A percentile compares a stretch with the other conserved stretches of the same genome.
These are phyloP conservation scores for Mionectes olivaceus DNA, from an alignment of 2,797 vertebrate species.

Conservation along the genomic window DNA sequence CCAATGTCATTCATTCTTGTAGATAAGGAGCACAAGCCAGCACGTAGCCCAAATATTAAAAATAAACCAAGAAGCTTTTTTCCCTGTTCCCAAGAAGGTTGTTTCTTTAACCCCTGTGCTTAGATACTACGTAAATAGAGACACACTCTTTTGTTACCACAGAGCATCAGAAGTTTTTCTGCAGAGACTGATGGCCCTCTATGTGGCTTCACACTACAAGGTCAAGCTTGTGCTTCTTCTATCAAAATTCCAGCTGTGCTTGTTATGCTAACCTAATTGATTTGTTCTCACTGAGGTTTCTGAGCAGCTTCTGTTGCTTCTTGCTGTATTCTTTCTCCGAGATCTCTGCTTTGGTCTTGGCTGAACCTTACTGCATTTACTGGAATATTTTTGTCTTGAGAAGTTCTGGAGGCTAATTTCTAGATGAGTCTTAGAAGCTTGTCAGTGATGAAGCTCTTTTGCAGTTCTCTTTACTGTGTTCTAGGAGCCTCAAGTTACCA, in stretches of 20 bases:
- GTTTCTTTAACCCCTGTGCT: conserved; percentile 74
- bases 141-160: conserved; percentile 97
- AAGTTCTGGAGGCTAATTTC: not conserved
- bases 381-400: not conserved
- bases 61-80: not conserved
- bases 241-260: not conserved
- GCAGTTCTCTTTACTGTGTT: not conserved
- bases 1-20: not conserved
- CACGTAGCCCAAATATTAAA: not conserved
- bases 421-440: not conserved
- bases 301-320: not conserved
- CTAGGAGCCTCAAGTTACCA: not conserved
- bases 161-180: conserved; percentile 95
- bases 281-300: not conserved
- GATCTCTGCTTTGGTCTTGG: not conserved
- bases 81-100: not conserved
- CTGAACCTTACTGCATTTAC: not conserved
- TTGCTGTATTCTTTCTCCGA: not conserved
- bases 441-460: not conserved
- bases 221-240: conserved; percentile 65
- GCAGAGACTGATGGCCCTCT: conserved; percentile 95
- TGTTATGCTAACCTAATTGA: not conserved
- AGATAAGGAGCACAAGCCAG: not conserved
- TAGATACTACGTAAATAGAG: conserved; percentile 97
- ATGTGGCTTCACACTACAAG: conserved; percentile 98